A percentile compares a stretch with the other conserved stretches of the same genome.
These are phyloP conservation scores for Cancer borealis DNA, from an alignment of 2,888 invertebrate genomes.

Conservation along the genomic window DNA sequence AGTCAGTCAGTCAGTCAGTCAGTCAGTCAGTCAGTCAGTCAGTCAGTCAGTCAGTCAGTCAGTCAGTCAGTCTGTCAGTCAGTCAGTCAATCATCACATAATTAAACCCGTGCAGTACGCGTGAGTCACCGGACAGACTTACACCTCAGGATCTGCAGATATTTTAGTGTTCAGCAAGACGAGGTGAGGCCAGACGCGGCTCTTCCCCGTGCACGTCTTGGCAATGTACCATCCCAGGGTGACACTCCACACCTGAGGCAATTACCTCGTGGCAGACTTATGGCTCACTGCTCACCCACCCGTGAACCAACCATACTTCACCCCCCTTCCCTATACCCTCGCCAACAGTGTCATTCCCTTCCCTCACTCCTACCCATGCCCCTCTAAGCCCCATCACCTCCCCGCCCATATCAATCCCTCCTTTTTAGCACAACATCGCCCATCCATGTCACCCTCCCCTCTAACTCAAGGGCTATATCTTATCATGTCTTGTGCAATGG, in stretches of 20 bases:
- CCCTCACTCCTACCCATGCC: background rate
- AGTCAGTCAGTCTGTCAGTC: background rate
- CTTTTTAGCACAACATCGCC: background rate
- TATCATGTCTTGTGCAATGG: conserved; percentile 3
- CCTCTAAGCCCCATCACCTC: background rate
- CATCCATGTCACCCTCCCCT: background rate
- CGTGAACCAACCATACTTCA: conserved; percentile 5
- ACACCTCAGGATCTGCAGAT: background rate
- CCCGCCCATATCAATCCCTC: background rate
- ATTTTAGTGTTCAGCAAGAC: background rate
- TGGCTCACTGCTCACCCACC: background rate
- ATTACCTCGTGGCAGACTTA: conserved; percentile 16
- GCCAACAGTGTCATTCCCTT: background rate
- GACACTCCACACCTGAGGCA: background rate
- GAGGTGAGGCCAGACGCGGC: background rate
- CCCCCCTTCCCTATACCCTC: background rate
- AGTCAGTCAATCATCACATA: background rate
- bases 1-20: too few species aligned
- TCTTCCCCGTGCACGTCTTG: background rate
- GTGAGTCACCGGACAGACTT: background rate
- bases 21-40: background rate
- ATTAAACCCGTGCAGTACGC: too few species aligned
- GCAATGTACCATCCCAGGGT: background rate
- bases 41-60: background rate
- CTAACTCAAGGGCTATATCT: background rate